Base-by-base conservation (phyloP, 1,140 invertebrate species). In the Thaumetopoea pityocampa region DNA sequence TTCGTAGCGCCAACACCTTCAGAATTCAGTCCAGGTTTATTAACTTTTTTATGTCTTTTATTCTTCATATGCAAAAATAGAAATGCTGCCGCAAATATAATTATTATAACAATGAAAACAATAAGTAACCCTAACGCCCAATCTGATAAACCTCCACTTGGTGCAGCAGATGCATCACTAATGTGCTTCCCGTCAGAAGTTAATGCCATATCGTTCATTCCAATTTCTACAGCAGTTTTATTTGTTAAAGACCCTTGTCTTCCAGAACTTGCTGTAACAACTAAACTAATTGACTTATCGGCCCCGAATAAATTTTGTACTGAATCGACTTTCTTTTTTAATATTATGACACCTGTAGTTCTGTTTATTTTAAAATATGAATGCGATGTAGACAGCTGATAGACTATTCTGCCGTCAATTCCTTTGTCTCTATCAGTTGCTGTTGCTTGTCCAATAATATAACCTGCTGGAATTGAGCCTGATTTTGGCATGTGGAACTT, bases 401-500 rank as follows among this genome's bases (percentile, higher is more conserved):
- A 99, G 0, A 96, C 92, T 0, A 99, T 92, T 24, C 93, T 87
- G 2, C 97, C 97, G 76, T 98, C 96, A 0, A 93, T 90, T 0
- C 96, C 97, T 62, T 93, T 92, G 66, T 99, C 97, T 56, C 91
- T 84, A 74, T 99, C 97, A 0, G 91, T 94, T 2, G 97, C 97
- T 6, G 90, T 90, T 2, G 98, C 94, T 59, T 92, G 91, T 0
- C 97, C 96, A 2, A 98, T 91, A 1, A 94, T 85, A 59, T 92
- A 92, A 1, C 96, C 96, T 22, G 90, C 83, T 0, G 92, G 89
- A 5, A 92, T 53, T 22, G 87, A 77, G 30, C 88, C 87, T 9
- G 86, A 86, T 5, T 90, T 88, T 12, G 91, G 90, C 5, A 91
- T 90, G 2, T 90, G 89, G 74, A 98, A 98, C 45, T 91, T 89